Evolutionary conservation across 1,140 invertebrate genomes (phyloP), one percentile per base, ranked within the genome.

Genomic region (Meloidogyne hapla): DNA sequence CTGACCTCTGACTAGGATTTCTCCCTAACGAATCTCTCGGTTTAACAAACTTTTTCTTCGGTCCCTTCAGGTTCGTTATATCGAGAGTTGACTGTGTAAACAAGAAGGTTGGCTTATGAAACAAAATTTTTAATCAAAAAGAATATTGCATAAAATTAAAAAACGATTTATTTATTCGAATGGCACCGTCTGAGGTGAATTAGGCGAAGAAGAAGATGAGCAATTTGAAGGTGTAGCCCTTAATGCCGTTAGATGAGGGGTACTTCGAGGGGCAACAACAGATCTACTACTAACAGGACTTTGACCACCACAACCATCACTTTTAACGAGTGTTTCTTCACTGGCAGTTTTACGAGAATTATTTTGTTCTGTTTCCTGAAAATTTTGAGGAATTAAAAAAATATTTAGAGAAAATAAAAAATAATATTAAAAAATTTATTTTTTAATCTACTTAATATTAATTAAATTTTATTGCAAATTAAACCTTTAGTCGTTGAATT

Each of bases 321-420:
- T 45, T 28, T 69, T 25, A 15, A 69, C 40, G 5, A 73, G 45
- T 21, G 70, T 73, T 38, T 73, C 70, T 23, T 73, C 70, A n/a
- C 70, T 73, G 13, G 56, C 70, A 26, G 70, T 73, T 62, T 73
- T 73, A 40, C 70, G 42, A 18, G 70, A 73, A 10, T n/a, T 21
- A 28, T 28, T 72, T 33, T 61, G n/a, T 38, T 73, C 40, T 40
- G 56, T 23, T 62, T 73, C 70, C 70, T 73, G 12, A 4, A 73
- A 56, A 21, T 2, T 8, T 42, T 42, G 13, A 15, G 1, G 13
- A 15, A 15, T 45, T 2, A 12, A 18, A 15, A 56, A n/a, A 56
- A 56, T 5, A 6, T 56, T 48, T 48, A 42, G 1, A 10, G 42
- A 45, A 45, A 45, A 45, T 38, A 38, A 38, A 38, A 38, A 38